A percentile compares a stretch with the other conserved stretches of the same genome.
These are phyloP conservation scores for Vidua macroura DNA, from an alignment of 2,113 vertebrate species.

Conservation along the genomic window DNA sequence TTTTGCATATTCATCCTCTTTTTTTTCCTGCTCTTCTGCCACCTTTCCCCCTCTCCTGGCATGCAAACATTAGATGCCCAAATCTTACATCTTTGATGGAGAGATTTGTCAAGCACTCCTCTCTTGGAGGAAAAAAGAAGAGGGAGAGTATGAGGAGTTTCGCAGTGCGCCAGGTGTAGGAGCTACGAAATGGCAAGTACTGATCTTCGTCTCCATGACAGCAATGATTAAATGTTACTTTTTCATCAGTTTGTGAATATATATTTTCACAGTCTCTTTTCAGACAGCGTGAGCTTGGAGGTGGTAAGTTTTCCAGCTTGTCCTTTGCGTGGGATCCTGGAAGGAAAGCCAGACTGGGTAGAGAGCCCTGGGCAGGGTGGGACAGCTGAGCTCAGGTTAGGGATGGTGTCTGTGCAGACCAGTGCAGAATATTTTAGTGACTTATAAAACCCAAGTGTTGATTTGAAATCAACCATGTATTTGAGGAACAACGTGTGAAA, in stretches of 20 bases:
- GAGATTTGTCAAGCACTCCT: not conserved
- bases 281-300: not conserved
- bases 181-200: constrained; percentile 21
- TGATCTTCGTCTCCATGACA: constrained; percentile 39
- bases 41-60: not conserved
- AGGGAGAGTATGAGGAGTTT: not conserved
- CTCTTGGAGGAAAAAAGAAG: not conserved
- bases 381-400: not conserved
- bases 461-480: not conserved
- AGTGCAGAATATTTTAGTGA: not conserved
- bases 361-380: not conserved
- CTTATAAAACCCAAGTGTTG: not conserved
- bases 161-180: not conserved
- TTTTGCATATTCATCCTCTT: not conserved
- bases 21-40: not conserved
- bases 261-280: constrained; percentile 1
- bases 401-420: not conserved
- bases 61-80: not conserved
- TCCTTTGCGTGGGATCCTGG: not conserved
- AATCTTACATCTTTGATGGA: not conserved
- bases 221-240: constrained; percentile 39
- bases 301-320: not conserved
- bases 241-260: constrained; percentile 18
- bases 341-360: not conserved
- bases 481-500: not conserved